Evolutionary conservation across 2,888 invertebrate species (phyloP).

Genomic region (Polymixis flavicincta): DNA sequence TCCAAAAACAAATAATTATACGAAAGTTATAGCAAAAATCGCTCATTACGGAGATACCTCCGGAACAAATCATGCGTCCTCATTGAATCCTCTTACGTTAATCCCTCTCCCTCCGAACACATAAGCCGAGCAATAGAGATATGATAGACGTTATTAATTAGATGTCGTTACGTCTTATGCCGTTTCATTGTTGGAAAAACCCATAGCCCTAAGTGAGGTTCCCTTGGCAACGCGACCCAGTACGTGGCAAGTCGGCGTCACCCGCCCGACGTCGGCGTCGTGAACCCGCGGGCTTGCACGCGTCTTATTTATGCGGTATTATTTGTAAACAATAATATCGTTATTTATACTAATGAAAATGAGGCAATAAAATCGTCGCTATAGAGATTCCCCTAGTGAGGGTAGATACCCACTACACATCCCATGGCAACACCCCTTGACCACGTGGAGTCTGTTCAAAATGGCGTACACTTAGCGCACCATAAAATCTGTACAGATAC

Average conservation of each 20-base stretch:
- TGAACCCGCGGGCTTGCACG: slow-evolving; percentile 25
- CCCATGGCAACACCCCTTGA: slow-evolving; percentile 70
- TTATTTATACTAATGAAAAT: slow-evolving; percentile 60
- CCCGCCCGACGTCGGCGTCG: neutral
- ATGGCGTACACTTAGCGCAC: slow-evolving; percentile 78
- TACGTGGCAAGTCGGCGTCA: slow-evolving; percentile 18
- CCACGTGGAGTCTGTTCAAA: slow-evolving; percentile 74
- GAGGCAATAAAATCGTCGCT: slow-evolving; percentile 61
- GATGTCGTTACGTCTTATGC: slow-evolving; percentile 89
- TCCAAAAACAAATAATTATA: slow-evolving; percentile 67
- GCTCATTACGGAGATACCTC: slow-evolving; percentile 79
- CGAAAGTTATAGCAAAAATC: slow-evolving; percentile 78
- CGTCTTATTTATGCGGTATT: slow-evolving; percentile 26
- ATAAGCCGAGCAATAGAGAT: slow-evolving; percentile 88
- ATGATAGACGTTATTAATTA: slow-evolving; percentile 90
- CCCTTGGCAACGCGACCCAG: slow-evolving; percentile 70
- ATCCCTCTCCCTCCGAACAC: slow-evolving; percentile 77
- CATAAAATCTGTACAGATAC: slow-evolving; percentile 76
- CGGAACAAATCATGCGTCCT: slow-evolving; percentile 86
- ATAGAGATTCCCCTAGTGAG: slow-evolving; percentile 56
- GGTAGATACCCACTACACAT: slow-evolving; percentile 33
- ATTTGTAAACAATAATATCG: slow-evolving; percentile 37
- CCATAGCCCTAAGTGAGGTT: slow-evolving; percentile 77
- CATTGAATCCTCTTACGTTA: slow-evolving; percentile 88
- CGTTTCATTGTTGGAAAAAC: slow-evolving; percentile 87